Conservation (phyloP, 2,797 vertebrate species). For the Dermochelys coriacea region DNA sequence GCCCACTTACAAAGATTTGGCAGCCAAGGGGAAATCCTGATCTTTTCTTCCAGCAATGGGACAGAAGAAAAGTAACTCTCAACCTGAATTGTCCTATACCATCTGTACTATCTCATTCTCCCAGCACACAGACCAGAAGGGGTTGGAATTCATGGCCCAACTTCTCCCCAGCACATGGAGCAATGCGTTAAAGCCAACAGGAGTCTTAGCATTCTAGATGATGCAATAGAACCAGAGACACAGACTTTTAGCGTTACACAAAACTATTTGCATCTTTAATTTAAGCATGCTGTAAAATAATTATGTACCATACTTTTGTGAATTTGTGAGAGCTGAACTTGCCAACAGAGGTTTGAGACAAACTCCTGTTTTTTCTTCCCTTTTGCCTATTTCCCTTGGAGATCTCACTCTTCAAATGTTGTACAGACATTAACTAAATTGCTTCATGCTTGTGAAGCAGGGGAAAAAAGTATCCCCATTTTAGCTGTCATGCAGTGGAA, state of each 20-base stretch:
- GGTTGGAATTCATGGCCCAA: not conserved
- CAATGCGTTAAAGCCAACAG: not conserved
- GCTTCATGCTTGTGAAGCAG: not conserved
- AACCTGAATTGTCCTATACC: not conserved
- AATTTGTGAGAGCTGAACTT: not conserved
- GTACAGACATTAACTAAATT: not conserved
- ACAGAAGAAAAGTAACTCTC: not conserved
- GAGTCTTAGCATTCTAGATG: not conserved
- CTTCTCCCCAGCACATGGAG: not conserved
- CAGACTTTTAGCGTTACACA: not conserved
- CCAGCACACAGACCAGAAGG: not conserved
- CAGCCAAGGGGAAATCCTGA: not conserved
- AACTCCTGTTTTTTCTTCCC: not conserved
- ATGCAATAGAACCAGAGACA: not conserved
- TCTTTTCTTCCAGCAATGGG: not conserved
- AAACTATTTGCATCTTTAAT: not conserved
- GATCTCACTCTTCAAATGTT: not conserved
- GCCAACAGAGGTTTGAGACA: not conserved
- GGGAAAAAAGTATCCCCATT: not conserved
- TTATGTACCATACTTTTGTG: not conserved
- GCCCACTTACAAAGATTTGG: not conserved
- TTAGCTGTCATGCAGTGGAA: not conserved
- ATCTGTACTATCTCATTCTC: not conserved
- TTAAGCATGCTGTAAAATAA: not conserved
- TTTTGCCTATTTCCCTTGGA: not conserved